Base-by-base conservation (phyloP, 1,140 invertebrate genomes). In the Heliothis subflexa region DNA sequence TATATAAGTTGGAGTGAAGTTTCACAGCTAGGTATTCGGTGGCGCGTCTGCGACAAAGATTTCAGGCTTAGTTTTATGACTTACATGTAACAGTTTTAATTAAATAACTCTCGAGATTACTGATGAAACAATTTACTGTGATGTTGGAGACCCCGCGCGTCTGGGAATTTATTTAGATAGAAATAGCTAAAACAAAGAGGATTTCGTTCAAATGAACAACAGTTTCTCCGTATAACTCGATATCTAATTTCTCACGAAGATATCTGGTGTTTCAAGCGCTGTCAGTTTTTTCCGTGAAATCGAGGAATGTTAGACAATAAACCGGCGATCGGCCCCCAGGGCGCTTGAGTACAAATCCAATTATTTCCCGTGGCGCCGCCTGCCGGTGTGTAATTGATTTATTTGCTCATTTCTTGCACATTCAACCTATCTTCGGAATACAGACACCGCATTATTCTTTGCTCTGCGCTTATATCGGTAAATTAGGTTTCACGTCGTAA, bases 341-440 rank as follows among this genome's bases (percentile, higher is more conserved):
- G 85, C 81, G 85, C 81, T 85, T 81, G 80, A 85, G 85, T 86
- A 85, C 82, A 86, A 87, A 88, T 87, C 85, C 91, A 91, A 92
- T 92, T 91, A 90, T 90, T 88, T 85, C 86, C 85, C 80, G 85
- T 81, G 86, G 88, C 82, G 86, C 86, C 81, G 81, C 84, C 81
- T 87, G 83, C 78, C 82, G 82, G 83, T 85, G 84, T 85, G 86
- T 87, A 90, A 91, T 91, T 89, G 88, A 92, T 92, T 92, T 92
- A 91, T 90, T 89, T 91, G 87, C 84, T 88, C 88, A 88, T 87
- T 89, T 89, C 84, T 82, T 80, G 78, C 79, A 80, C 61, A 77
- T 77, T 77, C 59, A 55, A 71, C 14, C 74, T 73, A 78, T 73
- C 79, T 78, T 73, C 68, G 21, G 59, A 78, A 66, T 73, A 81